Conservation (phyloP, 2,888 invertebrate species). For the Pocota personata region DNA sequence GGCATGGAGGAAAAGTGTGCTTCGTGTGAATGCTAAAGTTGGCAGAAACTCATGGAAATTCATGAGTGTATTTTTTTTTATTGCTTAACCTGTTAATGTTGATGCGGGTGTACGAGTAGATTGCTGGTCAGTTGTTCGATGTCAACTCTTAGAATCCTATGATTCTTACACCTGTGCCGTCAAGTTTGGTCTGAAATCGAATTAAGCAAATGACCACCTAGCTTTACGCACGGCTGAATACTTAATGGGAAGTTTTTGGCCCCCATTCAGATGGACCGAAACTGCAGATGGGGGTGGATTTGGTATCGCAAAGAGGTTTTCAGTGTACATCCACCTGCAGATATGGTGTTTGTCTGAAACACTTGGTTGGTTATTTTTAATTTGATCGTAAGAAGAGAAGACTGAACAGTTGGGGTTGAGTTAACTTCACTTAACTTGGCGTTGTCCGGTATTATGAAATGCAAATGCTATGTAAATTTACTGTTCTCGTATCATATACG, state of each 20-base stretch:
- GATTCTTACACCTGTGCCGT: slow-evolving; percentile 55
- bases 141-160: slow-evolving; percentile 31
- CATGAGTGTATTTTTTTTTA: slow-evolving; percentile 28
- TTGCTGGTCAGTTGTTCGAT: slow-evolving; percentile 19
- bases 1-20: slow-evolving; percentile 8
- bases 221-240: slow-evolving; percentile 8
- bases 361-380: not conserved
- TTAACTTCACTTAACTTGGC: not conserved
- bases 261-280: not conserved
- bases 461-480: not conserved
- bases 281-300: slow-evolving; percentile 7
- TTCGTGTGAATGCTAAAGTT: slow-evolving; percentile 66
- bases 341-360: not conserved
- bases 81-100: slow-evolving; percentile 28
- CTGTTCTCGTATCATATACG: too few species aligned
- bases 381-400: not conserved
- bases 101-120: slow-evolving; percentile 62
- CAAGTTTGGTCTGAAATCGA: slow-evolving; percentile 7
- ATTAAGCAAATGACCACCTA: slow-evolving; percentile 40
- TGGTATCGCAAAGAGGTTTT: slow-evolving; percentile 9
- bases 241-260: not conserved
- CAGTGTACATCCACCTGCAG: slow-evolving; percentile 8
- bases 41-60: slow-evolving; percentile 60
- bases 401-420: not conserved
- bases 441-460: not conserved